Base-by-base conservation (phyloP, 2,113 vertebrate genomes). In the Meleagris gallopavo region DNA sequence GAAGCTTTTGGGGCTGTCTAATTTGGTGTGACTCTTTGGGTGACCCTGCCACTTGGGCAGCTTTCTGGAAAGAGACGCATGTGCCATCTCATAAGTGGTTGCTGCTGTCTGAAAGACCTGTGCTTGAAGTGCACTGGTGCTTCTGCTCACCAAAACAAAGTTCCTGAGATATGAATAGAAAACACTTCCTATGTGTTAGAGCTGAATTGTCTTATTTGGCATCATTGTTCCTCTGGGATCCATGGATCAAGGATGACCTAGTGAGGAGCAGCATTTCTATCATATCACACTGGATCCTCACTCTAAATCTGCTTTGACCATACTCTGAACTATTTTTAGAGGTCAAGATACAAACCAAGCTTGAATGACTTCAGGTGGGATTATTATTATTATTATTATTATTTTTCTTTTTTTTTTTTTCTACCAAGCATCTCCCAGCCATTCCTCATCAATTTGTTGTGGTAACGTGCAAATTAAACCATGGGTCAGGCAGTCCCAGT, bases 1-100 rank as follows among this genome's bases (percentile, higher is more conserved):
- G 66, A 29, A n/a, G 16, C 61, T 88, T 88, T 46, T 0, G 2
- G 48, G 70, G 57, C 10, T 1, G 18, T 76, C 25, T 76, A 38
- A 70, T 90, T 52, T 84, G 36, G 19, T 11, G 0, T 54, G 72
- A 73, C 58, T 73, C 16, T 74, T 58, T 76, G 67, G 34, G 13
- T 52, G 41, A 81, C 22, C 46, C 76, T 34, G 27, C 20, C 8
- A 14, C 43, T 61, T 43, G 12, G 77, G 60, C 61, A 91, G 74
- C 54, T 78, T 60, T 61, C 62, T 60, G 34, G 57, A 29, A 79
- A 61, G 58, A 40, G 27, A 14, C 83, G 24, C 41, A 43, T 14
- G 62, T 74, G 7, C 27, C 0, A 0, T 79, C 40, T 65, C 16
- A 40, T 62, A 11, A 1, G 25, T 79, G n/a, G 32, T 73, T 82